These are phyloP conservation scores for Thalassarche chlororhynchos DNA, from an alignment of 2,113 vertebrate species.

Conservation along the genomic window DNA sequence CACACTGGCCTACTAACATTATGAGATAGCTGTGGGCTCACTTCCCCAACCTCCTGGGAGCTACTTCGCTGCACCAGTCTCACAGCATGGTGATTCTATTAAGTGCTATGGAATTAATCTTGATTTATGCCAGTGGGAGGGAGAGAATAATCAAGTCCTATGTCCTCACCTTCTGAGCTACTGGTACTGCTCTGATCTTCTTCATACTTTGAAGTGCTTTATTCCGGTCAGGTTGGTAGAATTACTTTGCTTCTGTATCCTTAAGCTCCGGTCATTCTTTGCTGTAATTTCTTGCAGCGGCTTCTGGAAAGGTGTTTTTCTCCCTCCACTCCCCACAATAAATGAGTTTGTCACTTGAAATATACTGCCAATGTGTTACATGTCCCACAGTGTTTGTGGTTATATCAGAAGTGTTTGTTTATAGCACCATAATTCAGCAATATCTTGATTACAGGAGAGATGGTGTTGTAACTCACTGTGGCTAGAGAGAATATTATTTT, in stretches of 20 bases:
- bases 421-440: conserved; percentile 69
- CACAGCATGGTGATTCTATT: not conserved
- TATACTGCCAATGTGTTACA: conserved; percentile 67
- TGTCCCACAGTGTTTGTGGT: conserved; percentile 64
- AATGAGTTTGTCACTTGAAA: conserved; percentile 68
- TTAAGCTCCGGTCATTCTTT: conserved; percentile 15
- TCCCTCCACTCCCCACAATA: conserved; percentile 16
- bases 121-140: not conserved
- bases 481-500: conserved; percentile 59
- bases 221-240: not conserved
- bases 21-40: not conserved
- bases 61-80: not conserved
- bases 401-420: conserved; percentile 69
- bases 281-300: conserved; percentile 29
- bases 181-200: not conserved
- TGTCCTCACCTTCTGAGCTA: conserved; percentile 3
- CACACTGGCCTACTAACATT: not conserved
- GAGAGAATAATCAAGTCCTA: not conserved
- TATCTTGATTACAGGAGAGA: conserved; percentile 66
- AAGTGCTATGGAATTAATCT: conserved; percentile 6
- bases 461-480: conserved; percentile 51
- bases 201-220: not conserved
- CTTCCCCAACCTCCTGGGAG: not conserved
- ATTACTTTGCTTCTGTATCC: not conserved
- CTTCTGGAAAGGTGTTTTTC: conserved; percentile 56